Percentiles rank a stretch among this genome's conserved stretches.
These are phyloP conservation scores for Cetoscarus ocellatus DNA, from an alignment of 2,797 vertebrate species.

Conservation along the genomic window DNA sequence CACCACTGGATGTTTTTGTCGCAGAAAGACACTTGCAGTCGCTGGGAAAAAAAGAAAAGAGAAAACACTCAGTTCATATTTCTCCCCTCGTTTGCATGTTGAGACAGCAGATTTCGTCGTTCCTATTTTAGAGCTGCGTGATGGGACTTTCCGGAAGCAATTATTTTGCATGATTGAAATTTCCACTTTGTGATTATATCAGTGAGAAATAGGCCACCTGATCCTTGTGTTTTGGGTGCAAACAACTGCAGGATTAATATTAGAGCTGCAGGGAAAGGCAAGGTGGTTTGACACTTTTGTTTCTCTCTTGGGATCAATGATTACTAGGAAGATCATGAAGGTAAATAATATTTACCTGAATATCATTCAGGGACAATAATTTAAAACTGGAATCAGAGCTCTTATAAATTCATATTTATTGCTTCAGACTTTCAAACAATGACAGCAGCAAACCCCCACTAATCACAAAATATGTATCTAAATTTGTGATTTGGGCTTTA, in stretches of 20 bases:
- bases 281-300: conserved; percentile 1
- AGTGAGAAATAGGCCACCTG: conserved; percentile 30
- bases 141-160: conserved; percentile 23
- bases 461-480: too few species aligned
- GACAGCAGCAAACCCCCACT: too few species aligned
- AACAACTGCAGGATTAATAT: conserved; percentile 9
- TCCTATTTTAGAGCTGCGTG: conserved; percentile 30
- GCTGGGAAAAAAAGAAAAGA: conserved; percentile 49
- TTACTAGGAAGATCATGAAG: not conserved
- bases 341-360: not conserved
- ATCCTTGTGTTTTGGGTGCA: conserved; percentile 20
- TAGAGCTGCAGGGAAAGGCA: conserved; percentile 4
- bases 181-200: conserved; percentile 28
- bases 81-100: conserved; percentile 39
- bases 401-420: not conserved
- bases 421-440: not conserved
- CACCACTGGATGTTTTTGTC: conserved; percentile 71
- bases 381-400: not conserved
- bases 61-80: conserved; percentile 50
- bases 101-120: conserved; percentile 51
- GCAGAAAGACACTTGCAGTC: conserved; percentile 59
- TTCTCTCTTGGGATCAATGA: not conserved
- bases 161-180: conserved; percentile 27
- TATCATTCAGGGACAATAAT: not conserved
- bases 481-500: too few species aligned